Base-by-base conservation (phyloP, 2,888 invertebrate species). In the Chromoteleia sp. region DNA sequence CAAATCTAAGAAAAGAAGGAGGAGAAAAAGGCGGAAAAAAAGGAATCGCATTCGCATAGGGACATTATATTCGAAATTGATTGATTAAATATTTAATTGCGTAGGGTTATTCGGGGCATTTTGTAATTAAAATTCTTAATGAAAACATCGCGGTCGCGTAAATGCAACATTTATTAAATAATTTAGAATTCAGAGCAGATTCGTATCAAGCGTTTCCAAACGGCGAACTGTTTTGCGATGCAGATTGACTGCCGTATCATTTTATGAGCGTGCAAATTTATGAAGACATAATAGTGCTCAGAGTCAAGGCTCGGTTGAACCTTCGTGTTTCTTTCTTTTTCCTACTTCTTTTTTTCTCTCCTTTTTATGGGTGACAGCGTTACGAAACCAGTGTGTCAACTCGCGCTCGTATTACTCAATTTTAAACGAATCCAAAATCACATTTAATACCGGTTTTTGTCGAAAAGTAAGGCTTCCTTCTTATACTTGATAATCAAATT, bases 261-360 rank as follows among this genome's bases (percentile, higher is more conserved):
- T 81, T 81, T 81, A 81, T 54, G 75, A 81, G 75, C 70, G 81
- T 81, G 81, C 75, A 82, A 79, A 82, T 83, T 77, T 77, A 83
- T 83, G 77, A 83, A 83, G 83, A 74, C 70, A 67, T 74, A 68
- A 68, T 82, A 74, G 74, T 70, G 54, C 77, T 80, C 71, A 83
- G 81, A 81, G 83, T 83, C 83, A 83, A 83, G 83, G 77, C 76
- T 73, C 73, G 82, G 58, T 76, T 50, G 59, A 79, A 67, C 70
- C 74, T 68, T 59, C 21, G 52, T 17, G 50, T 77, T 68, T 80
- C 52, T 80, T 73, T 76, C 63, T 78, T 71, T 58, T 71, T 71
- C 36, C 33, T 63, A 45, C 58, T 59, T 56, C 14, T 7, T 21
- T 5, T 50, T 75, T 67, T 75, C 30, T 43, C 25, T 0, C 15